Evolutionary conservation across 2,113 vertebrate genomes (phyloP).

Genomic region (Aptenodytes patagonicus): DNA sequence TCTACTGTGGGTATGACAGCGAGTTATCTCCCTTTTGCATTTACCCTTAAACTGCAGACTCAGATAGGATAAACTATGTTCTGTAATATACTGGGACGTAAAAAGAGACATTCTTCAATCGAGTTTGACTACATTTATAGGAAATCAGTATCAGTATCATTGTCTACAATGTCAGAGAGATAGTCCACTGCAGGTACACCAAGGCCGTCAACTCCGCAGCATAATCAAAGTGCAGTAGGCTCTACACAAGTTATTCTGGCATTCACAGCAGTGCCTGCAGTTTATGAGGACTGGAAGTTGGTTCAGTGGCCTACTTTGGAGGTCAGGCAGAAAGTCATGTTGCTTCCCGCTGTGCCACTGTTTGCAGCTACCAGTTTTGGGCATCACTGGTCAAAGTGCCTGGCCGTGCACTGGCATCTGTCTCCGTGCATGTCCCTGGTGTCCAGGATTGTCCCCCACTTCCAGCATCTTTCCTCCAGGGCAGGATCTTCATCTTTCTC

Average conservation of each 20-base stretch:
- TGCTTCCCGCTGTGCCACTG: not conserved
- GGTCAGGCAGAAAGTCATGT: not conserved
- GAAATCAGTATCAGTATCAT: not conserved
- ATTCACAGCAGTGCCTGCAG: not conserved
- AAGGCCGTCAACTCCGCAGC: not conserved
- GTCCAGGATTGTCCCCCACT: not conserved
- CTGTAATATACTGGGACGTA: not conserved
- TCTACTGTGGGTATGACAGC: not conserved
- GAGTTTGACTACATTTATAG: not conserved
- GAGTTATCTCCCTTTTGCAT: slow-evolving; percentile 26
- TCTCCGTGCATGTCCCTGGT: not conserved
- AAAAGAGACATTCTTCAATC: not conserved
- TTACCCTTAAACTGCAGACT: not conserved
- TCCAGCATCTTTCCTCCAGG: not conserved
- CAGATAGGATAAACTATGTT: not conserved
- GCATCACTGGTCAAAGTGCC: not conserved
- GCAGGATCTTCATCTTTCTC: not conserved
- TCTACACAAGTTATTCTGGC: not conserved
- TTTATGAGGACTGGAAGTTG: not conserved
- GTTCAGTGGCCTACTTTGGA: not conserved
- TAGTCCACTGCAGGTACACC: not conserved
- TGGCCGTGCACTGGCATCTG: not conserved
- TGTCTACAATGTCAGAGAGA: not conserved
- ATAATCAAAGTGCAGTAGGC: not conserved
- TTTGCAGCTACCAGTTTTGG: not conserved